Base-by-base conservation (phyloP, 2,888 invertebrate species). In the Nephrotoma flavescens region DNA sequence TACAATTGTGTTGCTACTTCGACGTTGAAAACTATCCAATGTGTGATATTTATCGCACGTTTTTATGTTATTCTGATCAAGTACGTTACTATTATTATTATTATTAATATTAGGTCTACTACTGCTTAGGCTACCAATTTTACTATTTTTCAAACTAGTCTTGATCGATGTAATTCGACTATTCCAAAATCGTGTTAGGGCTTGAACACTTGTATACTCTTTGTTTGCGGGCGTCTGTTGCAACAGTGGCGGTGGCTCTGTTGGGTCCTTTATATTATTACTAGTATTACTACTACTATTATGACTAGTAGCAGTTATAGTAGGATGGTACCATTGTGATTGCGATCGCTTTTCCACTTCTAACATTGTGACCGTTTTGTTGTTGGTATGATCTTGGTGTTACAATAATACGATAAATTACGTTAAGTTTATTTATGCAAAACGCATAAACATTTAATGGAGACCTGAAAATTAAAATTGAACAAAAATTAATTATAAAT, bases 131-230 rank as follows among this genome's bases (percentile, higher is more conserved):
- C 11, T 42, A 42, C 15, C 42, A 42, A 15, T 85, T 44, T 15
- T 45, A 85, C 11, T 85, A 19, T 42, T 85, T 84, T 84, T 84
- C 2, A 84, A 84, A 42, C 3, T 19, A 57, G 41, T 87, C 86
- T 83, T 85, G 88, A 87, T 89, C 88, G 89, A 88, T 87, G 89
- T 90, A 83, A 91, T 91, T 85, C 91, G 90, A 87, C 90, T 91
- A 88, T 91, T 91, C 92, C 92, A 92, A 87, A 92, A 89, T 88
- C 91, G 88, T 42, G 90, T 90, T 86, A 92, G 87, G 1, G 90
- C 90, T 88, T 91, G 91, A 42, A 92, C 92, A 42, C 92, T 91
- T 11, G 89, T 90, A 88, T 90, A 90, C 19, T 91, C 91, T 12
- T 88, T 87, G 11, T 52, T 86, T 12, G n/a, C n/a, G 71, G 2